A percentile compares a stretch with the other conserved stretches of the same genome.
Evolutionary conservation across 2,113 vertebrate genomes (phyloP).

Genomic region (Petrocephalus microphthalmus): DNA sequence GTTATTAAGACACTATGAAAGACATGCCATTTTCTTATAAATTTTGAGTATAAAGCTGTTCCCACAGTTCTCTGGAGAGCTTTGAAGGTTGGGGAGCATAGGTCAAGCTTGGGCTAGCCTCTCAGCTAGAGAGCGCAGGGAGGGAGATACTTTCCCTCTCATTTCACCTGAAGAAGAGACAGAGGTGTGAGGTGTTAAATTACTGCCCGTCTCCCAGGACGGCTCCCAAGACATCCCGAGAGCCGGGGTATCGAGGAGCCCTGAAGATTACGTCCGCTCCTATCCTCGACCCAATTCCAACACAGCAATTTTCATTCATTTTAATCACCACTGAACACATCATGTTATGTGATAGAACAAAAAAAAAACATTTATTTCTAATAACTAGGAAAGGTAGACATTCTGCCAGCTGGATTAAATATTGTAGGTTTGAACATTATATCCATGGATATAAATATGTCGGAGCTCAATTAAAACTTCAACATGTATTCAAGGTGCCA

Average conservation of each 20-base stretch:
- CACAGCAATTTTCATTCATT: neutral
- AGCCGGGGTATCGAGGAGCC: neutral
- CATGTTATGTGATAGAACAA: neutral
- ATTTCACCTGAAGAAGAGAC: constrained; percentile 32
- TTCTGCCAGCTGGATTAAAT: neutral
- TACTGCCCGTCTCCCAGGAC: constrained; percentile 15
- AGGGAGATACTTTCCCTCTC: constrained; percentile 15
- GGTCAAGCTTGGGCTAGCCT: constrained; percentile 38
- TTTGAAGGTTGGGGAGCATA: constrained; percentile 26
- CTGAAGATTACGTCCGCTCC: neutral
- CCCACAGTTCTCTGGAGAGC: constrained; percentile 23
- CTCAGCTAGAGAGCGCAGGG: constrained; percentile 25
- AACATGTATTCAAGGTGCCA: neutral
- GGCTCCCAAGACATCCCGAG: neutral
- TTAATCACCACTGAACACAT: constrained; percentile 9
- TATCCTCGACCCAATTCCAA: neutral
- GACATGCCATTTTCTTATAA: constrained; percentile 39
- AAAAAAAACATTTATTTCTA: neutral
- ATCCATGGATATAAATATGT: neutral
- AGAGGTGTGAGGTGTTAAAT: constrained; percentile 26
- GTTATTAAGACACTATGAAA: constrained; percentile 34
- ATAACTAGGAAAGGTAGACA: neutral
- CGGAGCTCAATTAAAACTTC: neutral
- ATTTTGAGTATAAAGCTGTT: constrained; percentile 37
- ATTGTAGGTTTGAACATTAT: neutral